A percentile compares a stretch with the other conserved stretches of the same genome.
Conservation (phyloP, 2,113 vertebrate genomes). For the Chinchilla lanigera region DNA sequence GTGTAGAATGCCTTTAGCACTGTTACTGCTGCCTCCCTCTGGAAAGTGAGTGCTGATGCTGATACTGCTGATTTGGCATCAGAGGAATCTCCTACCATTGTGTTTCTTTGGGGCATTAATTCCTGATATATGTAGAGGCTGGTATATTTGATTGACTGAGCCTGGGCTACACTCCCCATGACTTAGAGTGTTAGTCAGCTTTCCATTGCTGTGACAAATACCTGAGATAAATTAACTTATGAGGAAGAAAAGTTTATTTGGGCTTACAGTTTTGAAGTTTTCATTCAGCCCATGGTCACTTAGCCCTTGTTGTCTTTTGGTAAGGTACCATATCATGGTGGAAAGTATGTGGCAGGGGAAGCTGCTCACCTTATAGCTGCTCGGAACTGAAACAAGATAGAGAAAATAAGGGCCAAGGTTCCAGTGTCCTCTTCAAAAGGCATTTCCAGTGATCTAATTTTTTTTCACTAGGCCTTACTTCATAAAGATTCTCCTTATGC, state of each 20-base stretch:
- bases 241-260: background rate
- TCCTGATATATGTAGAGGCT: background rate
- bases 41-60: background rate
- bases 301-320: background rate
- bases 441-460: background rate
- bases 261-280: background rate
- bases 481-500: background rate
- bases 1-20: background rate
- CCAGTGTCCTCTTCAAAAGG: background rate
- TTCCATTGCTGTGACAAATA: background rate
- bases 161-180: background rate
- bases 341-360: background rate
- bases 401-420: background rate
- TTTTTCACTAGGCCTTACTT: background rate
- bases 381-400: background rate
- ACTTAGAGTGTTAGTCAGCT: background rate
- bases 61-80: background rate
- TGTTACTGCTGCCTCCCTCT: background rate
- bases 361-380: background rate
- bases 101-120: background rate
- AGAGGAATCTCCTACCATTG: background rate
- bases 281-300: background rate
- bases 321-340: background rate
- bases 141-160: background rate
- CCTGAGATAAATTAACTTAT: background rate